phyloP scores from a whole-genome alignment of 2,888 invertebrate genomes.

The Cataglyphis rosenhaueri region DNA sequence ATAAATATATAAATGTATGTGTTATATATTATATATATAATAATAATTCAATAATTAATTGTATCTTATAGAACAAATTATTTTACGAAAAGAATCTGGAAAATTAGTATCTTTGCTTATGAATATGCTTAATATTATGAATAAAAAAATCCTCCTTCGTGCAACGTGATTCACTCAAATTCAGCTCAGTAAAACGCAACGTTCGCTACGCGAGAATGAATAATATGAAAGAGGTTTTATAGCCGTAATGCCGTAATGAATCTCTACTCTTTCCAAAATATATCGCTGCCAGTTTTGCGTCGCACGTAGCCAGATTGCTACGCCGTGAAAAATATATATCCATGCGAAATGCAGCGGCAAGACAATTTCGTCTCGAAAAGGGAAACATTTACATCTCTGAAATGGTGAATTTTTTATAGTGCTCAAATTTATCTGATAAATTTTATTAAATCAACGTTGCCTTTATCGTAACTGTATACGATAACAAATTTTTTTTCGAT shows the following conservation, averaged over 20 bases:
- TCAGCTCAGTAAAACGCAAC: constrained; percentile 42
- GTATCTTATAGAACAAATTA: neutral
- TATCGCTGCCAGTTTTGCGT: constrained; percentile 48
- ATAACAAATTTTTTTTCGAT: constrained; percentile 39
- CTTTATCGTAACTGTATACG: constrained; percentile 16
- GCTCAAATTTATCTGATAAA: constrained; percentile 44
- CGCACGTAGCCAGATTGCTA: constrained; percentile 51
- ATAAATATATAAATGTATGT: too few relatives aligned
- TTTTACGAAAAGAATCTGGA: neutral
- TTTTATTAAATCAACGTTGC: constrained; percentile 50
- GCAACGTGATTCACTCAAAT: constrained; percentile 44
- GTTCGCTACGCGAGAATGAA: constrained; percentile 52
- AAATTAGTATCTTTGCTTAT: constrained; percentile 4
- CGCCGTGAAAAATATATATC: constrained; percentile 44
- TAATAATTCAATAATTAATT: constrained; percentile 5
- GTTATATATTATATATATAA: too few relatives aligned
- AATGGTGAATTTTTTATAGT: constrained; percentile 46
- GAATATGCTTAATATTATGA: neutral
- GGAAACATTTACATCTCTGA: constrained; percentile 45
- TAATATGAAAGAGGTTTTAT: constrained; percentile 53
- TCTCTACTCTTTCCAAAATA: constrained; percentile 53
- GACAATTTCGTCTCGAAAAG: constrained; percentile 51
- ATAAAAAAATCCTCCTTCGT: constrained; percentile 14
- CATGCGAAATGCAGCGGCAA: constrained; percentile 50
- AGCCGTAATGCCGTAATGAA: constrained; percentile 51